Evolutionary conservation across 2,888 invertebrate species (phyloP).

Genomic region (Xestia c-nigrum): DNA sequence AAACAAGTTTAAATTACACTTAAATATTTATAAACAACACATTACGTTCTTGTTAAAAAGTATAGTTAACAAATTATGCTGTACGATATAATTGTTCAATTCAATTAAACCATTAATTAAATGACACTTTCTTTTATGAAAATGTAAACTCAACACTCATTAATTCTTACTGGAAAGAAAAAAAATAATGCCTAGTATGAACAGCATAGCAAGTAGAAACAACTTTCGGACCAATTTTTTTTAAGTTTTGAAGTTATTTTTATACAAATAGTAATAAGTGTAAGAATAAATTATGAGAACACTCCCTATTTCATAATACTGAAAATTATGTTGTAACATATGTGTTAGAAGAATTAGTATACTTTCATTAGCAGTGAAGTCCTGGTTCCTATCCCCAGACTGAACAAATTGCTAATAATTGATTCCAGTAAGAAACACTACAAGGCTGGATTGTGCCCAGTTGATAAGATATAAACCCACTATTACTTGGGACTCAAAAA

Average conservation of each 20-base stretch:
- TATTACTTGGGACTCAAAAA: neutral
- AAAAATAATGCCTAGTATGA: neutral
- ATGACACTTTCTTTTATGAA: neutral
- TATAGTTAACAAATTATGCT: neutral
- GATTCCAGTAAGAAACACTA: neutral
- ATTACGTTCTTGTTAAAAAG: neutral
- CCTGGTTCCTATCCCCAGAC: neutral
- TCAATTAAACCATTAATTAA: neutral
- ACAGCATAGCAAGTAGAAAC: neutral
- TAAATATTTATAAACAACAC: slow-evolving; percentile 3
- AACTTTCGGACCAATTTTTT: neutral
- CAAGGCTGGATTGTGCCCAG: neutral
- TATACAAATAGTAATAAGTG: neutral
- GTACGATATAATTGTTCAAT: neutral
- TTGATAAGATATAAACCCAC: no score
- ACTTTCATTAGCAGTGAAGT: neutral
- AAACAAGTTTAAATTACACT: neutral
- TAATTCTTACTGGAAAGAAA: neutral
- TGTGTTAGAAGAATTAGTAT: neutral
- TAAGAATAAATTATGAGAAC: neutral
- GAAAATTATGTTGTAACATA: slow-evolving; percentile 26
- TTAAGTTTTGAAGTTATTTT: neutral
- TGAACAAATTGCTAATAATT: neutral
- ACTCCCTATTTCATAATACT: slow-evolving; percentile 27
- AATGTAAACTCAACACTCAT: neutral